These are phyloP conservation scores for Patella caerulea DNA, from an alignment of 2,888 invertebrate species.

Conservation along the genomic window DNA sequence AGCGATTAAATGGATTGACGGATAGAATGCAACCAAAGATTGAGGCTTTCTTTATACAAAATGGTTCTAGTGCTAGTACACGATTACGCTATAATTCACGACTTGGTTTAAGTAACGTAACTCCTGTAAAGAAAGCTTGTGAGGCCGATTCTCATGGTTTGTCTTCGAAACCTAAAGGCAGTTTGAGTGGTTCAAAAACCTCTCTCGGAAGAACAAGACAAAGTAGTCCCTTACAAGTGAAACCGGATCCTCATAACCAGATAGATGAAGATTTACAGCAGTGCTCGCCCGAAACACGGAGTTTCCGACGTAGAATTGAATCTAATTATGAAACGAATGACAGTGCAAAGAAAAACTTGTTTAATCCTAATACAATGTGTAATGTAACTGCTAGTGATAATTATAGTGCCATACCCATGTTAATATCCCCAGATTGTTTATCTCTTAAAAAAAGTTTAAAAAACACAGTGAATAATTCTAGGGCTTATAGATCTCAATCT, in stretches of 20 bases:
- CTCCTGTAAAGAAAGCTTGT: too few relatives aligned
- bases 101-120: neutral
- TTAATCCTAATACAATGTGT: neutral
- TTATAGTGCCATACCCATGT: slow-evolving; percentile 10
- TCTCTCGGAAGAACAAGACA: neutral
- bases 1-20: slow-evolving; percentile 22
- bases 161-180: neutral
- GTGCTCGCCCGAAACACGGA: neutral
- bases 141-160: too few relatives aligned
- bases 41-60: neutral
- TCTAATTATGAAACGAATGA: neutral
- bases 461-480: slow-evolving; percentile 4
- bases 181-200: neutral
- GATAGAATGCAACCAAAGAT: neutral
- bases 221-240: neutral
- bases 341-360: neutral
- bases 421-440: neutral
- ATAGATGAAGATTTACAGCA: neutral
- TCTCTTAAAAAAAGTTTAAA: neutral
- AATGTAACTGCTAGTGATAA: neutral
- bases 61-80: neutral
- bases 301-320: slow-evolving; percentile 1
- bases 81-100: neutral
- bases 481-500: slow-evolving; percentile 37
- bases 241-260: neutral